These are phyloP conservation scores for Coluber constrictor DNA, from an alignment of 2,797 vertebrate species.

Conservation along the genomic window DNA sequence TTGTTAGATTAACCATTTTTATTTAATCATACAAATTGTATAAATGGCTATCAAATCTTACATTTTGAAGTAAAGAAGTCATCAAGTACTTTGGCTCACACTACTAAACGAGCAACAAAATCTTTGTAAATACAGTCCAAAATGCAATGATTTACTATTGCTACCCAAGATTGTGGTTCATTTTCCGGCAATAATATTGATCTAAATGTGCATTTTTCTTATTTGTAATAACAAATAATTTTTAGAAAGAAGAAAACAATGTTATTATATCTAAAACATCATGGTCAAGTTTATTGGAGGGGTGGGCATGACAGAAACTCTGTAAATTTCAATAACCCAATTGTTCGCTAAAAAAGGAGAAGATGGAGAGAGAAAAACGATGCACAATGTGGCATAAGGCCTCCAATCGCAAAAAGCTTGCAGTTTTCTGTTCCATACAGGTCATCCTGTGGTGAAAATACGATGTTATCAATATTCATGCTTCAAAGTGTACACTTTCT, in stretches of 20 bases:
- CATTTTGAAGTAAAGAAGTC: constrained; percentile 45
- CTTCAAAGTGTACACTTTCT: background rate
- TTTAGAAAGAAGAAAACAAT: constrained; percentile 12
- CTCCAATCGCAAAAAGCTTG: fast-evolving
- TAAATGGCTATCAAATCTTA: constrained; percentile 43
- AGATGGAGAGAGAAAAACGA: fast-evolving
- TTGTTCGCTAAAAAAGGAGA: fast-evolving
- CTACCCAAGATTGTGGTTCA: constrained; percentile 45
- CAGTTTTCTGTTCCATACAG: background rate
- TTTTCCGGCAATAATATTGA: constrained; percentile 48
- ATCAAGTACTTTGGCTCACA: constrained; percentile 43
- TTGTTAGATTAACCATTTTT: constrained; percentile 1
- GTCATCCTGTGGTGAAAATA: fast-evolving
- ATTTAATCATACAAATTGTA: constrained; percentile 15
- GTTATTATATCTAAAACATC: constrained; percentile 11
- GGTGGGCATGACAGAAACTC: background rate
- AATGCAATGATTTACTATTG: constrained; percentile 48
- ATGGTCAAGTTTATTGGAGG: constrained; percentile 16
- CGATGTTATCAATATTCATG: background rate
- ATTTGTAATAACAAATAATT: constrained; percentile 27
- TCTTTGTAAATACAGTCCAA: constrained; percentile 47
- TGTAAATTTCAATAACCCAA: background rate
- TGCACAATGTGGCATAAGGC: fast-evolving
- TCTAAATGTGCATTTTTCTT: constrained; percentile 24
- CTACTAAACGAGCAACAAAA: constrained; percentile 39